These are phyloP conservation scores for Aulostomus chinensis DNA, from an alignment of 2,797 vertebrate species.

Conservation along the genomic window DNA sequence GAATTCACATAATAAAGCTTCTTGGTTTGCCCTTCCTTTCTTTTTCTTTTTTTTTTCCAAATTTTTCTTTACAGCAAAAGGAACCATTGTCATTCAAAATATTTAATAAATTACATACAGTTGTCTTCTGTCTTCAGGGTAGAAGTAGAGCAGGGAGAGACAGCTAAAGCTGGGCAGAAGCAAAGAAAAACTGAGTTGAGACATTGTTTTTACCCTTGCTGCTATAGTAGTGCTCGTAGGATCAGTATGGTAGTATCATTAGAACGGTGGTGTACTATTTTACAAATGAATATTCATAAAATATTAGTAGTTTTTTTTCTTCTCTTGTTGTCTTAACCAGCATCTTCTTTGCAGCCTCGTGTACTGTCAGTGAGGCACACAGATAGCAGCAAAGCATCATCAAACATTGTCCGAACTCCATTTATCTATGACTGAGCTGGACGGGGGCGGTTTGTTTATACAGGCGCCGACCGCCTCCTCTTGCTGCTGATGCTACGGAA, in stretches of 20 bases:
- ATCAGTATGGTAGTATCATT: slow-evolving; percentile 29
- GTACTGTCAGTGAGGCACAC: slow-evolving; percentile 22
- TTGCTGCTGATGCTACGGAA: slow-evolving; percentile 87
- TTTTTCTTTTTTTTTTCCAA: slow-evolving; percentile 23
- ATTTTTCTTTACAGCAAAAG: slow-evolving; percentile 74
- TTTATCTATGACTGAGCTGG: slow-evolving; percentile 31
- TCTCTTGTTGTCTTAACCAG: slow-evolving; percentile 23
- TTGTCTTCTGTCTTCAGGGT: slow-evolving; percentile 71
- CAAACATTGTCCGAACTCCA: slow-evolving; percentile 49
- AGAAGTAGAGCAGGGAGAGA: slow-evolving; percentile 80
- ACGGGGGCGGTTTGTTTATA: slow-evolving; percentile 72
- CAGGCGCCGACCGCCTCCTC: slow-evolving; percentile 86
- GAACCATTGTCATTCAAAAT: slow-evolving; percentile 74
- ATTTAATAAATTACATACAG: slow-evolving; percentile 77
- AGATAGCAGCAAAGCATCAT: slow-evolving; percentile 30
- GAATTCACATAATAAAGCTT: slow-evolving; percentile 43
- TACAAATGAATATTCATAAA: slow-evolving; percentile 35
- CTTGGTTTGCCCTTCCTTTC: slow-evolving; percentile 27
- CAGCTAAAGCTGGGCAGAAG: slow-evolving; percentile 51
- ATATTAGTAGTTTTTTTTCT: no score
- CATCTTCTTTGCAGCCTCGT: slow-evolving; percentile 20
- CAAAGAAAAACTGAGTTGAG: slow-evolving; percentile 47
- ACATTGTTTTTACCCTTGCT: slow-evolving; percentile 35
- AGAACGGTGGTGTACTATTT: slow-evolving; percentile 35
- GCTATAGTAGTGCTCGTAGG: slow-evolving; percentile 11